Evolutionary conservation across 2,113 vertebrate species (phyloP).

Genomic region (Melierax canorus): DNA sequence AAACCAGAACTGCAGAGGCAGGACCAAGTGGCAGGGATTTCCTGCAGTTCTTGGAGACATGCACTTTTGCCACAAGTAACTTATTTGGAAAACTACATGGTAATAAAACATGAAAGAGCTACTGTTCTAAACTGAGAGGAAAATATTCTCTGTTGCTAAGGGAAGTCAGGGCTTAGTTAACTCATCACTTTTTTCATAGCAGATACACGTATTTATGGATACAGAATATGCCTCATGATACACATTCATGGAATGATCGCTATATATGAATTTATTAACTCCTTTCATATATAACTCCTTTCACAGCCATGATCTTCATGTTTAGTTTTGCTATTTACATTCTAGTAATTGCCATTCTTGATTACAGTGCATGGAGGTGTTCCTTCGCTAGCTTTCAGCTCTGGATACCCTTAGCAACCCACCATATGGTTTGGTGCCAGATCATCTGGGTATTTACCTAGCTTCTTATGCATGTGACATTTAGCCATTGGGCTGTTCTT

Average conservation of each 20-base stretch:
- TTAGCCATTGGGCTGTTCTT: neutral
- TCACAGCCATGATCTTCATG: neutral
- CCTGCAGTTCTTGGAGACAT: neutral
- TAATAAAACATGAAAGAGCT: neutral
- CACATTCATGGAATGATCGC: neutral
- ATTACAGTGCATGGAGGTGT: neutral
- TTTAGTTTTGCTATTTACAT: neutral
- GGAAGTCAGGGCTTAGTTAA: neutral
- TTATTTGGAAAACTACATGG: neutral
- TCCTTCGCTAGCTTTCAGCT: neutral
- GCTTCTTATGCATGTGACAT: neutral
- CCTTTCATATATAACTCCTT: neutral
- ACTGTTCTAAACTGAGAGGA: neutral
- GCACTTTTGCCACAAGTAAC: neutral
- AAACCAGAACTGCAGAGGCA: neutral
- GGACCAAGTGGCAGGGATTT: neutral
- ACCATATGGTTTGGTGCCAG: neutral
- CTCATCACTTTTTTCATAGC: neutral
- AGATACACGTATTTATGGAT: neutral
- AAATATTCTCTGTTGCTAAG: conserved; percentile 47
- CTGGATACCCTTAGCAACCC: neutral
- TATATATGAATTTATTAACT: neutral
- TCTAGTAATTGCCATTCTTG: neutral
- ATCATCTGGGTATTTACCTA: neutral
- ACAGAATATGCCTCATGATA: neutral